Percentiles rank a stretch among this genome's conserved stretches.
Evolutionary conservation across 2,888 invertebrate species (phyloP).

Genomic region (Plagodis dolabraria): DNA sequence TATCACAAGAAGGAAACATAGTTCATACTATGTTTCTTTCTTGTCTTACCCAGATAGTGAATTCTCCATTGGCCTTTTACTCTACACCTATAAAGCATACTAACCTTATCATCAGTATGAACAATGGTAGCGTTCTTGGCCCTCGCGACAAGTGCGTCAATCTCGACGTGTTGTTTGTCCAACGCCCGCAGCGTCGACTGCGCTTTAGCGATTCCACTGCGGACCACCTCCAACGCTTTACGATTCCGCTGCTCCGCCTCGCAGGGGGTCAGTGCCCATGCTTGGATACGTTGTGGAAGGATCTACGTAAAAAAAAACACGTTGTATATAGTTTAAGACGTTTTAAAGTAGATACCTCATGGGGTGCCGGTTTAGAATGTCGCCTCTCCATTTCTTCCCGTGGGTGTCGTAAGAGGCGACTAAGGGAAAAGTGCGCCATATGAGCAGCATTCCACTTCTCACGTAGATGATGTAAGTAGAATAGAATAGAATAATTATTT

Average conservation of each 20-base stretch:
- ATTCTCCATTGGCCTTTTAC: neutral
- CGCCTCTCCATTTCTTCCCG: too few species aligned
- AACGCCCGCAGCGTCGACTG: constrained; percentile 91
- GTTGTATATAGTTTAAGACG: neutral
- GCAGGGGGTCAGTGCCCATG: constrained; percentile 95
- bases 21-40: too few species aligned
- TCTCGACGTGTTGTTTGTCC: constrained; percentile 90
- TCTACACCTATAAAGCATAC: neutral
- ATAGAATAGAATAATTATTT: too few species aligned
- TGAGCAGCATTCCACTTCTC: too few species aligned
- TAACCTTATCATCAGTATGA: constrained; percentile 82
- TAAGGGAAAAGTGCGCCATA: too few species aligned
- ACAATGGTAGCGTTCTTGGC: constrained; percentile 88
- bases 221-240: constrained; percentile 88
- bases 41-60: neutral
- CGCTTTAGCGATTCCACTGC: constrained; percentile 92
- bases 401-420: too few species aligned
- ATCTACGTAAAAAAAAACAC: constrained; percentile 80
- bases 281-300: constrained; percentile 95
- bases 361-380: too few species aligned
- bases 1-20: too few species aligned
- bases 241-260: constrained; percentile 93
- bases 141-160: constrained; percentile 92
- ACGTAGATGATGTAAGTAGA: too few species aligned
- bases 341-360: too few species aligned